Percentiles rank a stretch among this genome's conserved stretches.
These are phyloP conservation scores for Numida meleagris DNA, from an alignment of 2,113 vertebrate species.

Conservation along the genomic window DNA sequence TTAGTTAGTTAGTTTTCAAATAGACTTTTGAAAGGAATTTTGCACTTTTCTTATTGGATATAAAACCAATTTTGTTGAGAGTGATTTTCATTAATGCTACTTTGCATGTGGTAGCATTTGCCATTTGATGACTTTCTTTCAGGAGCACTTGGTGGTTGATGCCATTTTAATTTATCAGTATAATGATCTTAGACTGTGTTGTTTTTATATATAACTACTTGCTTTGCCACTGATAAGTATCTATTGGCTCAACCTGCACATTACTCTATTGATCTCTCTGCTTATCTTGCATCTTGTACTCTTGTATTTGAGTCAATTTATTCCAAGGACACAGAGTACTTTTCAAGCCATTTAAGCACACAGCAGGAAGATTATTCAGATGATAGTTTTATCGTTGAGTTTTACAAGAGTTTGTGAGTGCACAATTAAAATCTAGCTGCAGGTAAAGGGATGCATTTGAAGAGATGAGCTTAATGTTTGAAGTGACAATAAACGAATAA, in stretches of 20 bases:
- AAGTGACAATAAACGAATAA: not conserved
- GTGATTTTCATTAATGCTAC: not conserved
- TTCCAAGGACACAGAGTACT: constrained; percentile 51
- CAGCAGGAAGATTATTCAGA: constrained; percentile 24
- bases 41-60: not conserved
- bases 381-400: constrained; percentile 38
- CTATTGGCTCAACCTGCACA: not conserved
- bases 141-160: not conserved
- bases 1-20: not conserved
- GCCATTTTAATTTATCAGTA: not conserved
- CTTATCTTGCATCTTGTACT: constrained; percentile 35
- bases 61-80: not conserved
- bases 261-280: constrained; percentile 34
- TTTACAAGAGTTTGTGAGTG: not conserved
- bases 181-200: not conserved
- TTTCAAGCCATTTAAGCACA: constrained; percentile 49
- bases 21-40: not conserved
- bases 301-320: constrained; percentile 44
- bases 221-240: not conserved
- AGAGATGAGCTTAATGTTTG: not conserved
- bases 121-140: not conserved
- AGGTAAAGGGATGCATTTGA: not conserved
- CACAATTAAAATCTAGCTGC: not conserved
- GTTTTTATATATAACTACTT: not conserved
- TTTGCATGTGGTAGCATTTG: not conserved